phyloP scores from a whole-genome alignment of 1,140 invertebrate genomes.

The Panulirus ornatus region DNA sequence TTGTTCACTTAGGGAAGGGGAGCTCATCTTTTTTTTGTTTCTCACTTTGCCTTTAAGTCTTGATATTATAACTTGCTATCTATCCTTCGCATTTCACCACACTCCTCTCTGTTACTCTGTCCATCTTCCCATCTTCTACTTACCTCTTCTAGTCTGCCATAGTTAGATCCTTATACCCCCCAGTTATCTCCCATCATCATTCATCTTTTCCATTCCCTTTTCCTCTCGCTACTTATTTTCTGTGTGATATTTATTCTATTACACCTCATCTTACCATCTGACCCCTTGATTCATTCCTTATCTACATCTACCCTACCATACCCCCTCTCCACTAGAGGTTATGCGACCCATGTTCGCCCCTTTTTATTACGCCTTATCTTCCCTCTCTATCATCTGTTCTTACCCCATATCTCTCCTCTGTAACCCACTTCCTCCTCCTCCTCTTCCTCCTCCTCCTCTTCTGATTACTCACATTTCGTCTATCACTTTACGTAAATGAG shows the following conservation, averaged over 20 bases:
- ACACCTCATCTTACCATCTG: neutral
- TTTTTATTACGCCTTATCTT: neutral
- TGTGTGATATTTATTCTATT: no score
- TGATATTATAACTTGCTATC: no score
- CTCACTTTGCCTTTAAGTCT: neutral
- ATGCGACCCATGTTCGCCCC: neutral
- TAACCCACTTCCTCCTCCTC: neutral
- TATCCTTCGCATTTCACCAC: neutral
- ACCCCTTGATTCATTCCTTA: neutral
- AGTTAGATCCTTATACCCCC: neutral
- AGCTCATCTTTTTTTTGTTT: neutral
- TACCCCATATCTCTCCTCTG: neutral
- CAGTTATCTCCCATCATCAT: neutral
- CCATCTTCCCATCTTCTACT: neutral
- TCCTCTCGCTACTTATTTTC: conserved; percentile 31
- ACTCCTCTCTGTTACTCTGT: neutral
- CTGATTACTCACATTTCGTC: no score
- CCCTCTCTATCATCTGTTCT: neutral
- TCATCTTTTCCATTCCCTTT: conserved; percentile 23
- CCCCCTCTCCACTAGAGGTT: conserved; percentile 5
- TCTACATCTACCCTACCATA: neutral
- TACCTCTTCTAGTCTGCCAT: neutral
- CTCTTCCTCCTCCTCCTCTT: no score
- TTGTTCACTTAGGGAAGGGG: neutral
- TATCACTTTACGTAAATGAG: no score